Evolutionary conservation across 2,113 vertebrate species (phyloP).

Genomic region (Pithys albifrons): DNA sequence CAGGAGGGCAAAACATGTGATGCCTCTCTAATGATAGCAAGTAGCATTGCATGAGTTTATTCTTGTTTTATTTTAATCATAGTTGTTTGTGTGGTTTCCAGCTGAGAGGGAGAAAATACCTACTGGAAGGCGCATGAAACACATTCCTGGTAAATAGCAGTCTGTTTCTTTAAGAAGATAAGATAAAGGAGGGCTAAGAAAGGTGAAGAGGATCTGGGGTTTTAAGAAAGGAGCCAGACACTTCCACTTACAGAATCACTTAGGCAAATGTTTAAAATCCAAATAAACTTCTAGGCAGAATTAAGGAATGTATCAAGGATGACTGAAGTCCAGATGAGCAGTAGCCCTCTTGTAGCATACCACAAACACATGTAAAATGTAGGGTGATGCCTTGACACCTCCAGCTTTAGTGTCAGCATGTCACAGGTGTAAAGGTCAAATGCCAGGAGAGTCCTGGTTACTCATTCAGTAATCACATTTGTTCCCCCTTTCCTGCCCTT

Average conservation of each 20-base stretch:
- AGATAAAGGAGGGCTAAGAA: neutral
- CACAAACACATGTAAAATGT: neutral
- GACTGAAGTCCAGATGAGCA: neutral
- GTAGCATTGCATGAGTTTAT: neutral
- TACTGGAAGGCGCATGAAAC: neutral
- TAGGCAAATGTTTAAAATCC: neutral
- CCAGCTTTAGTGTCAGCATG: neutral
- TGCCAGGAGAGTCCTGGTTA: neutral
- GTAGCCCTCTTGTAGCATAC: neutral
- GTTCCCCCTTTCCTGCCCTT: neutral
- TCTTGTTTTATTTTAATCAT: neutral
- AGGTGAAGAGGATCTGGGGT: neutral
- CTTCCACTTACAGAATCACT: neutral
- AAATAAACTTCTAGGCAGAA: neutral
- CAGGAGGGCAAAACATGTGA: neutral
- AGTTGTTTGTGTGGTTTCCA: neutral
- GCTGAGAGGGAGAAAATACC: neutral
- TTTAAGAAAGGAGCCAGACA: neutral
- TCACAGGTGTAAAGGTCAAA: neutral
- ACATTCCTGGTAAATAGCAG: neutral
- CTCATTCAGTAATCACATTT: neutral
- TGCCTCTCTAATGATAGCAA: neutral
- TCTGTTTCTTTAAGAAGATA: neutral
- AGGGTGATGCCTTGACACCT: neutral
- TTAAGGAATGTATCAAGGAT: neutral